These are phyloP conservation scores for Neomonachus schauinslandi DNA, from an alignment of 2,113 vertebrate species.

Conservation along the genomic window DNA sequence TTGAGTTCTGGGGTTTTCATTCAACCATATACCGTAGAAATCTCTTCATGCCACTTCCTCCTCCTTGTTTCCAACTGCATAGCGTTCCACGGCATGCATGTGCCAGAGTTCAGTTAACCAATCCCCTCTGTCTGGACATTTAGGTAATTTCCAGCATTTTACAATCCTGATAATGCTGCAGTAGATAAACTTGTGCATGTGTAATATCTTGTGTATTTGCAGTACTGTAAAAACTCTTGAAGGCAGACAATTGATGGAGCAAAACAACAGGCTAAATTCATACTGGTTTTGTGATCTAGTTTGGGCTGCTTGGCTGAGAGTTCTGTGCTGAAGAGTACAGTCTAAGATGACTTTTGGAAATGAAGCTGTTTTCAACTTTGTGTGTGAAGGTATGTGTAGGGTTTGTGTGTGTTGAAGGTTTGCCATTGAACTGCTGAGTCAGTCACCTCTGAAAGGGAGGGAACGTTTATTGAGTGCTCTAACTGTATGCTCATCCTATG, in stretches of 20 bases:
- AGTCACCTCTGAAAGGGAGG: neutral
- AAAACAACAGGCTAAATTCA: neutral
- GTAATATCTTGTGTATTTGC: neutral
- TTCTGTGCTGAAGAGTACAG: neutral
- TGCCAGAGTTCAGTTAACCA: neutral
- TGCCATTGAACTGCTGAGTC: fast-evolving
- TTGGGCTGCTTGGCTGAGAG: neutral
- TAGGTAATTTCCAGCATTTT: neutral
- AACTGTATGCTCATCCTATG: neutral
- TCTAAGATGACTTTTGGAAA: neutral
- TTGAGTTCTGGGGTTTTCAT: neutral
- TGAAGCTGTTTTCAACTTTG: neutral
- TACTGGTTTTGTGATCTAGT: neutral
- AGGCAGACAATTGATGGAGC: neutral
- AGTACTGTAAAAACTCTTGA: neutral
- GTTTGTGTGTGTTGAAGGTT: neutral
- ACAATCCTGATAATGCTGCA: too few relatives aligned
- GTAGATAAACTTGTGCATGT: neutral
- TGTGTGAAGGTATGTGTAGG: neutral
- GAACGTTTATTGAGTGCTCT: neutral
- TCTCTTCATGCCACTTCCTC: neutral
- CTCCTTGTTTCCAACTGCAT: neutral
- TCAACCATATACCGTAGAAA: fast-evolving
- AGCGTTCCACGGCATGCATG: fast-evolving
- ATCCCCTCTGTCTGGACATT: neutral